Percentiles rank a stretch among this genome's conserved stretches.
These are phyloP conservation scores for Sebastes iracundus DNA, from an alignment of 2,797 vertebrate species.

Conservation along the genomic window DNA sequence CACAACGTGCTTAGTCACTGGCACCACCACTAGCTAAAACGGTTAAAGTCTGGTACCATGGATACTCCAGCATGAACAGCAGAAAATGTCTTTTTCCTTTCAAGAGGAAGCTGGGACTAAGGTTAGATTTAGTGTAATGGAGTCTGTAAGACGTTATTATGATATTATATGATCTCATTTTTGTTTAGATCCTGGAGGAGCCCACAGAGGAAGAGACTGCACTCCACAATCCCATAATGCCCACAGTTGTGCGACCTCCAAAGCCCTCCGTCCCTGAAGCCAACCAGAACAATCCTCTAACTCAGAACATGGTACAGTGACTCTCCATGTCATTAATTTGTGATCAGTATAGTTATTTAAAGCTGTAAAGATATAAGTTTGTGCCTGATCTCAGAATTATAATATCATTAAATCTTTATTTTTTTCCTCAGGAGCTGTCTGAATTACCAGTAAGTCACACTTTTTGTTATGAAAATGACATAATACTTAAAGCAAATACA, in stretches of 20 bases:
- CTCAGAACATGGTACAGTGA: constrained; percentile 86
- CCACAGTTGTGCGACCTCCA: constrained; percentile 93
- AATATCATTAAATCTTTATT: not conserved
- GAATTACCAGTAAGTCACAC: constrained; percentile 86
- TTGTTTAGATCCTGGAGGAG: constrained; percentile 91
- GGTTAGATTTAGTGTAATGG: not conserved
- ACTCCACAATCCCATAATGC: constrained; percentile 95
- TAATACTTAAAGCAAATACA: not conserved
- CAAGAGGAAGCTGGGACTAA: not conserved
- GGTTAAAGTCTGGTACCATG: constrained; percentile 15
- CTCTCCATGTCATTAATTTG: not conserved
- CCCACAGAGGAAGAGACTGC: constrained; percentile 96
- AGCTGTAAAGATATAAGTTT: not conserved
- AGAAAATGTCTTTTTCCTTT: constrained; percentile 1
- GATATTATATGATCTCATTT: not conserved
- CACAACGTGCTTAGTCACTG: not conserved
- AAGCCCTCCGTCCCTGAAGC: constrained; percentile 82
- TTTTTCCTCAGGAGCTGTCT: constrained; percentile 84
- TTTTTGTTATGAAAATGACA: not conserved
- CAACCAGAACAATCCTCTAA: constrained; percentile 43
- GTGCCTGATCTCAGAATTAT: not conserved
- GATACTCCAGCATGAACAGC: constrained; percentile 3
- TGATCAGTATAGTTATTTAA: not conserved
- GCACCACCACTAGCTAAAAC: not conserved
- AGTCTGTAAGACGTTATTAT: not conserved